These are phyloP conservation scores for Hydrochoerus hydrochaeris DNA, from an alignment of 2,113 vertebrate genomes.

Conservation along the genomic window DNA sequence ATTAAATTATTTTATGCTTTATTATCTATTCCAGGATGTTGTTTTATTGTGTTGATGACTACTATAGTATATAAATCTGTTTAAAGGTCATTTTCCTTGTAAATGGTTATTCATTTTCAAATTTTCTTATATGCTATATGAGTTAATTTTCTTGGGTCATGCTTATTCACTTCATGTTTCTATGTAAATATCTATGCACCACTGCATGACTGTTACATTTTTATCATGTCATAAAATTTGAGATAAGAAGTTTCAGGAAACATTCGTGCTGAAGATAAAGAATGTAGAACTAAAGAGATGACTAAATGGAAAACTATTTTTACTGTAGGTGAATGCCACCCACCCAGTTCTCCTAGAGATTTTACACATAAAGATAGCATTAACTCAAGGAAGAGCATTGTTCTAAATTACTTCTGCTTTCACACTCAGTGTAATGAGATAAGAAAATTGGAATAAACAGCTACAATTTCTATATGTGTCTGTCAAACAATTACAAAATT, in stretches of 20 bases:
- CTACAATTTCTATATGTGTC: slow-evolving; percentile 7
- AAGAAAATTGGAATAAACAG: slow-evolving; percentile 13
- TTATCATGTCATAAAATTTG: slow-evolving; percentile 77
- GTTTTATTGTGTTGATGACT: slow-evolving; percentile 31
- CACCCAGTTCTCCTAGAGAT: slow-evolving; percentile 64
- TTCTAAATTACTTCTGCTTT: slow-evolving; percentile 79
- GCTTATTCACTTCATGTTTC: slow-evolving; percentile 51
- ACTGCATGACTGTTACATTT: slow-evolving; percentile 62
- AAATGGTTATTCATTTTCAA: slow-evolving; percentile 44
- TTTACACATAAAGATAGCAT: slow-evolving; percentile 68
- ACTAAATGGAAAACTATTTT: slow-evolving; percentile 78
- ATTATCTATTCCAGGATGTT: neutral
- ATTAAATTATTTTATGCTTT: slow-evolving; percentile 20
- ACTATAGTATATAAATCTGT: neutral
- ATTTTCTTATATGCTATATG: slow-evolving; percentile 57
- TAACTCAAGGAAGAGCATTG: slow-evolving; percentile 71
- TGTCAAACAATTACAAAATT: slow-evolving; percentile 25
- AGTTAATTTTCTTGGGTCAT: slow-evolving; percentile 65
- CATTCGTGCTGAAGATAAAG: slow-evolving; percentile 69
- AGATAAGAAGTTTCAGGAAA: slow-evolving; percentile 74
- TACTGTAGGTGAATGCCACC: slow-evolving; percentile 64
- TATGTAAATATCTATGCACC: slow-evolving; percentile 79
- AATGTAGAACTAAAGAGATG: slow-evolving; percentile 75
- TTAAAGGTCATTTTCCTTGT: slow-evolving; percentile 76
- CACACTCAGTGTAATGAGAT: slow-evolving; percentile 73